These are phyloP conservation scores for Meloe dianella DNA, from an alignment of 2,888 invertebrate species.

Conservation along the genomic window DNA sequence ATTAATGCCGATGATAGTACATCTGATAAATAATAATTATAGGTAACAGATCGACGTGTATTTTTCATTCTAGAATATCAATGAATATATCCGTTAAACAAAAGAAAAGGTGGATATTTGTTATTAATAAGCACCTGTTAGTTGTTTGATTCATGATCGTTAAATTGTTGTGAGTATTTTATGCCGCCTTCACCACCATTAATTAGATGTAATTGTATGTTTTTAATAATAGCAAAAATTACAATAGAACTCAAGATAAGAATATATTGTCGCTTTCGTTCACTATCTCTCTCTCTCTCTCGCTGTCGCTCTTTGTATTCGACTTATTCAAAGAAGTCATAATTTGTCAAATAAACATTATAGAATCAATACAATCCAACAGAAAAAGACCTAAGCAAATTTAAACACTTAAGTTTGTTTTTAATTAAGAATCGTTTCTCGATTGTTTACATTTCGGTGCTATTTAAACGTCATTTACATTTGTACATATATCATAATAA, in stretches of 20 bases:
- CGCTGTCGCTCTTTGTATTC: neutral
- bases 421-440: slow-evolving; percentile 39
- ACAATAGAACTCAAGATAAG: neutral
- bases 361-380: slow-evolving; percentile 29
- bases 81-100: slow-evolving; percentile 29
- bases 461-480: slow-evolving; percentile 15
- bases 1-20: slow-evolving; percentile 6
- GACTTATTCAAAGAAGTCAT: neutral
- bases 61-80: slow-evolving; percentile 16
- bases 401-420: slow-evolving; percentile 37
- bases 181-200: slow-evolving; percentile 44
- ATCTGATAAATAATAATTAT: slow-evolving; percentile 4
- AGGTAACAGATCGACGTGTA: neutral
- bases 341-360: slow-evolving; percentile 17
- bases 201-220: neutral
- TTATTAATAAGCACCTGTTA: slow-evolving; percentile 55
- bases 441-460: slow-evolving; percentile 25
- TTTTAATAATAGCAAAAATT: neutral
- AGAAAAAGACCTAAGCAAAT: slow-evolving; percentile 27
- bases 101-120: slow-evolving; percentile 28
- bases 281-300: too few species aligned
- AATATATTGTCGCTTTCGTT: too few species aligned
- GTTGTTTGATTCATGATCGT: slow-evolving; percentile 53
- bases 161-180: slow-evolving; percentile 50
- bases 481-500: slow-evolving; percentile 16